Conservation (phyloP, 1,140 invertebrate species). For the Eufriesea mexicana region DNA sequence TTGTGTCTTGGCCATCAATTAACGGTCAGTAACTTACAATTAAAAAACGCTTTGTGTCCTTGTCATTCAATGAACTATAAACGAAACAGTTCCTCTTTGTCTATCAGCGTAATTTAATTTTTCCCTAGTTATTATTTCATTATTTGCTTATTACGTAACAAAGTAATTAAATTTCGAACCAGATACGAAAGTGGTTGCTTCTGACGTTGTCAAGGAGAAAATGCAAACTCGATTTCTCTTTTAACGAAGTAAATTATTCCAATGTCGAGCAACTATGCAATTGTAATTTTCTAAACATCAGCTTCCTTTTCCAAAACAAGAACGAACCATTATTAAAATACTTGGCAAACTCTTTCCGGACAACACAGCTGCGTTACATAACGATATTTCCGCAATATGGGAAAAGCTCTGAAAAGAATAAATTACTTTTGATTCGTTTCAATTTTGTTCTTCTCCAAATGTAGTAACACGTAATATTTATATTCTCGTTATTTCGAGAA, state of each 20-base stretch:
- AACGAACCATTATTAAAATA: slow-evolving; percentile 2
- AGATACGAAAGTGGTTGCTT: background rate
- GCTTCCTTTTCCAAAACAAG: background rate
- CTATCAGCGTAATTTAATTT: background rate
- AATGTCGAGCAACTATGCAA: background rate
- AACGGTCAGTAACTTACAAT: too few relatives aligned
- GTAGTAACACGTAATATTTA: too few relatives aligned
- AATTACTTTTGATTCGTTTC: too few relatives aligned
- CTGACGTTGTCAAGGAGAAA: background rate
- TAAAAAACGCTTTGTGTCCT: too few relatives aligned
- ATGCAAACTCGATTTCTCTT: background rate
- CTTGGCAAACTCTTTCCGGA: background rate
- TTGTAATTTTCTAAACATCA: slow-evolving; percentile 5
- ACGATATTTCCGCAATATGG: background rate
- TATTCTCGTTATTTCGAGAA: too few relatives aligned
- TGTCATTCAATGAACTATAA: background rate
- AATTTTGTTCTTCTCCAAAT: too few relatives aligned
- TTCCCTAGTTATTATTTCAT: slow-evolving; percentile 1
- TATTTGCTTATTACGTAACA: background rate
- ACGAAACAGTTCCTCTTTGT: background rate
- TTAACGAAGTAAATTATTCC: slow-evolving; percentile 1
- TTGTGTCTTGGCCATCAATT: too few relatives aligned
- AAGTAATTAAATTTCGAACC: background rate
- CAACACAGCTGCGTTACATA: background rate
- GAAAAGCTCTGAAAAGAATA: too few relatives aligned